Conservation (phyloP, 2,113 vertebrate species). For the Nothobranchius furzeri region DNA sequence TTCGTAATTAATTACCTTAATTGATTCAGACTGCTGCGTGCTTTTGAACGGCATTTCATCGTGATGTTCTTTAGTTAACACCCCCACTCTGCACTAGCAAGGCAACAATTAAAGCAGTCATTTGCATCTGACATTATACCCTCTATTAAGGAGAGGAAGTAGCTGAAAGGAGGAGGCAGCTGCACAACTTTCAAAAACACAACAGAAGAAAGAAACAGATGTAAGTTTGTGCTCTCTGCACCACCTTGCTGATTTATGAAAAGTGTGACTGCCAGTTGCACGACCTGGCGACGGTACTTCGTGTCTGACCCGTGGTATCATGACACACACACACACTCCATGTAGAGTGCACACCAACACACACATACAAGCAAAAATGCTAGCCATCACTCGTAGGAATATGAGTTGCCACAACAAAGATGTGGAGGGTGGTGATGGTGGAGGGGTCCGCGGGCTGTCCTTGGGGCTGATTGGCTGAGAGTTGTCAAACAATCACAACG, state of each 20-base stretch:
- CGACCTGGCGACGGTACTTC: constrained; percentile 75
- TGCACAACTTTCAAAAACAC: constrained; percentile 10
- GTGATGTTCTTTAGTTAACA: constrained; percentile 73
- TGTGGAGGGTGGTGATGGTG: constrained; percentile 27
- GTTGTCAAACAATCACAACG: constrained; percentile 83
- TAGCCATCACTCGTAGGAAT: constrained; percentile 83
- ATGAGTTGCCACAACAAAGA: constrained; percentile 78
- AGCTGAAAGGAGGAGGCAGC: not conserved
- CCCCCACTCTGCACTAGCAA: constrained; percentile 60
- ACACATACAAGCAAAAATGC: constrained; percentile 30
- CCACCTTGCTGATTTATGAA: constrained; percentile 76
- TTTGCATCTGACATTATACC: constrained; percentile 73
- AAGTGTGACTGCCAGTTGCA: constrained; percentile 74
- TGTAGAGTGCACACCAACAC: not conserved
- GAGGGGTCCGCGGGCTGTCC: constrained; percentile 77
- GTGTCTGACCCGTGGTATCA: constrained; percentile 54
- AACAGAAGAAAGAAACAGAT: not conserved
- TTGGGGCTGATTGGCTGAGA: constrained; percentile 89
- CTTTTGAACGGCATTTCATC: constrained; percentile 77
- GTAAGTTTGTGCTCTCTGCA: constrained; percentile 13
- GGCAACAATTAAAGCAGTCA: constrained; percentile 77
- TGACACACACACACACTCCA: constrained; percentile 24
- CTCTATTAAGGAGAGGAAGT: constrained; percentile 63
- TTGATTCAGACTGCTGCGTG: constrained; percentile 68
- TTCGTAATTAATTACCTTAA: constrained; percentile 73